These are phyloP conservation scores for Gastrophysa polygoni DNA, from an alignment of 2,888 invertebrate genomes.

Conservation along the genomic window DNA sequence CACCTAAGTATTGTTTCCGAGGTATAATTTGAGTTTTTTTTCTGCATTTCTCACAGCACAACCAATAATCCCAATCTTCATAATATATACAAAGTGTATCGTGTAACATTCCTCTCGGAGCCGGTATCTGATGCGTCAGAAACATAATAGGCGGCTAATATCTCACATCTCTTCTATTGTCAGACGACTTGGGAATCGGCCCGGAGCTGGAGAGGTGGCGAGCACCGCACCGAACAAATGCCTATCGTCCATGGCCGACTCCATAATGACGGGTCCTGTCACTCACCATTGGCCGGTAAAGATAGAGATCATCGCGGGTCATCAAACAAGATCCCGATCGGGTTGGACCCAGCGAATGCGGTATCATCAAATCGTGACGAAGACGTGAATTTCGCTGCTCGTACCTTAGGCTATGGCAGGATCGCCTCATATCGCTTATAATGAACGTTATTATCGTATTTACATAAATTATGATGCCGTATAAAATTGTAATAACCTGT, in stretches of 20 bases:
- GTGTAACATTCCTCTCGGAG: too few relatives aligned
- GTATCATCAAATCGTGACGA: constrained; percentile 48
- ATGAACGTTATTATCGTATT: constrained; percentile 56
- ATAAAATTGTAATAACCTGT: constrained; percentile 43
- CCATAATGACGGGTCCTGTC: constrained; percentile 59
- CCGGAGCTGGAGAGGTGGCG: constrained; percentile 45
- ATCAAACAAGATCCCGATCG: too few relatives aligned
- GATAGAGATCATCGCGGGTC: constrained; percentile 5
- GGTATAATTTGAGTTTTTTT: too few relatives aligned
- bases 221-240: constrained; percentile 40
- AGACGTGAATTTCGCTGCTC: constrained; percentile 45
- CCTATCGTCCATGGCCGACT: constrained; percentile 46
- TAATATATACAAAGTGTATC: too few relatives aligned
- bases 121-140: too few relatives aligned
- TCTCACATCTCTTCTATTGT: constrained; percentile 33
- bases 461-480: constrained; percentile 59
- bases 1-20: too few relatives aligned
- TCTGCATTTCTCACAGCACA: too few relatives aligned
- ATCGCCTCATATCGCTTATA: constrained; percentile 47
- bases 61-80: too few relatives aligned
- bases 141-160: constrained; percentile 21
- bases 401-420: constrained; percentile 49
- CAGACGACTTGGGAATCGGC: constrained; percentile 45
- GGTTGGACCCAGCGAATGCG: too few relatives aligned
- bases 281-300: constrained; percentile 55